phyloP scores from a whole-genome alignment of 1,140 invertebrate genomes.

The Drosophila erecta region DNA sequence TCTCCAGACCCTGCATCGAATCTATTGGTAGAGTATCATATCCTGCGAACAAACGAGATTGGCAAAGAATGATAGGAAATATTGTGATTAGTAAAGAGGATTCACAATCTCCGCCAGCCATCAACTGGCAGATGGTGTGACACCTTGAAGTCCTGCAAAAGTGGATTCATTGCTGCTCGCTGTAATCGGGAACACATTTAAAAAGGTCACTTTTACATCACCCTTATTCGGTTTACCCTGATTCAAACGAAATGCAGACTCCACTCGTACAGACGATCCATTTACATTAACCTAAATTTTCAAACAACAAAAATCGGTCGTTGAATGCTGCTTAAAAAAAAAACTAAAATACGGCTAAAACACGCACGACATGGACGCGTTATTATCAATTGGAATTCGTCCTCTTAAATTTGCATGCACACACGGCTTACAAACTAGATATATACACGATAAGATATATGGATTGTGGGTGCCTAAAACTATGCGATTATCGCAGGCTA shows the following conservation, averaged over 20 bases:
- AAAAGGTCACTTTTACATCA: too few species aligned
- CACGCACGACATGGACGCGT: conserved; percentile 13
- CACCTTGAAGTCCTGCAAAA: conserved; percentile 6
- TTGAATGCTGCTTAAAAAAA: conserved; percentile 19
- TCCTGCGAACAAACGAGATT: conserved; percentile 86
- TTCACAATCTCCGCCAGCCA: neutral
- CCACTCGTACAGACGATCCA: conserved; percentile 1
- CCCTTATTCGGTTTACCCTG: too few species aligned
- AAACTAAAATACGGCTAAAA: conserved; percentile 13
- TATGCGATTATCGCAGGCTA: conserved; percentile 30
- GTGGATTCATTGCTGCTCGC: conserved; percentile 5
- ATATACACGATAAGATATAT: conserved; percentile 23
- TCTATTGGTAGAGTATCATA: conserved; percentile 99
- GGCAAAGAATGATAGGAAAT: conserved; percentile 1
- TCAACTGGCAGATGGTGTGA: neutral
- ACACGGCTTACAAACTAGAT: conserved; percentile 27
- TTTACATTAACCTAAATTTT: conserved; percentile 12
- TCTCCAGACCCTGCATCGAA: conserved; percentile 97
- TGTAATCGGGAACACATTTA: neutral
- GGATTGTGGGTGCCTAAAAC: conserved; percentile 26
- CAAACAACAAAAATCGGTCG: conserved; percentile 26
- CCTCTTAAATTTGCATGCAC: conserved; percentile 20
- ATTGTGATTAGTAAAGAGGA: conserved; percentile 2
- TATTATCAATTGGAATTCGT: neutral
- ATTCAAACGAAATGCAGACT: neutral